phyloP scores from a whole-genome alignment of 2,888 invertebrate species.

The Fragum fragum region DNA sequence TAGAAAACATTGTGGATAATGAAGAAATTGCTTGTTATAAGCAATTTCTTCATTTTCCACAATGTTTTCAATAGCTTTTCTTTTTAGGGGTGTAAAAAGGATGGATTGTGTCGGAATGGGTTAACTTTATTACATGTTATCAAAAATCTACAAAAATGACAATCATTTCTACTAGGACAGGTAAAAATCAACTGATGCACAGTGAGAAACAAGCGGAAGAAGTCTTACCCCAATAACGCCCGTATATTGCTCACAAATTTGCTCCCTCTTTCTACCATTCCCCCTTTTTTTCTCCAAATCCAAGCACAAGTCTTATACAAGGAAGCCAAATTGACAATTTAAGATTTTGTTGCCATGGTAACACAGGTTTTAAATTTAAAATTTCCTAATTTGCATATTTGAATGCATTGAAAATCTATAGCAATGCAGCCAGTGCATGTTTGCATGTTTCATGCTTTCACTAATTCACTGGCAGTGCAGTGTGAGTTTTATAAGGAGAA shows the following conservation, averaged over 20 bases:
- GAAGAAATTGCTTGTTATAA: too few relatives aligned
- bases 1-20: too few relatives aligned
- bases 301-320: slow-evolving; percentile 17
- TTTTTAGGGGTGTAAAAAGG: too few relatives aligned
- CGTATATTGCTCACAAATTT: slow-evolving; percentile 49
- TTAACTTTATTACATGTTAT: too few relatives aligned
- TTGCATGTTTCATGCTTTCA: slow-evolving; percentile 40
- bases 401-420: slow-evolving; percentile 64
- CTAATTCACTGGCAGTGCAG: background rate
- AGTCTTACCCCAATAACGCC: slow-evolving; percentile 51
- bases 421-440: slow-evolving; percentile 45
- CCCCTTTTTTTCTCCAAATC: slow-evolving; percentile 26
- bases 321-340: slow-evolving; percentile 48
- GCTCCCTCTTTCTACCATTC: slow-evolving; percentile 27
- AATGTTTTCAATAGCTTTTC: too few relatives aligned
- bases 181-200: too few relatives aligned
- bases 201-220: background rate
- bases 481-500: slow-evolving; percentile 1
- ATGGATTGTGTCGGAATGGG: too few relatives aligned
- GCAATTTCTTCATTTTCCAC: too few relatives aligned
- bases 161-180: too few relatives aligned
- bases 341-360: slow-evolving; percentile 62
- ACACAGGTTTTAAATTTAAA: slow-evolving; percentile 67
- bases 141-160: too few relatives aligned
- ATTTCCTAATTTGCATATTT: slow-evolving; percentile 67